phyloP scores from a whole-genome alignment of 2,113 vertebrate genomes.

The Perccottus glenii region DNA sequence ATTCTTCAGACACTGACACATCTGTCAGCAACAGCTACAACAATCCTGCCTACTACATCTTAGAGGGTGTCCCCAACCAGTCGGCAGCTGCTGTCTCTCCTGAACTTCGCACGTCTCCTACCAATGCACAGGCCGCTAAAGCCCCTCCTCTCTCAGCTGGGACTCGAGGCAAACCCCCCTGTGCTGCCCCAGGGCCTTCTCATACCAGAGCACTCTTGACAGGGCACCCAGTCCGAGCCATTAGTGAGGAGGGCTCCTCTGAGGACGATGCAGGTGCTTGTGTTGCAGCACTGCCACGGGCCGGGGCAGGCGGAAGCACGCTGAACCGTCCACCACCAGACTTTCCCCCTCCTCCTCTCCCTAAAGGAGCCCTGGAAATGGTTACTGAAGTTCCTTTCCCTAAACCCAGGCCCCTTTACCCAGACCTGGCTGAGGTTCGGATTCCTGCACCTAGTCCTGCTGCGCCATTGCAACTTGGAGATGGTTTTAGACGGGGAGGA shows the following conservation, averaged over 20 bases:
- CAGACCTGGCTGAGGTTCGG: constrained; percentile 76
- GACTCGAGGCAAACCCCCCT: constrained; percentile 79
- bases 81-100: constrained; percentile 78
- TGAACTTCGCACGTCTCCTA: constrained; percentile 73
- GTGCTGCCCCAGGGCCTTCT: constrained; percentile 30
- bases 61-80: constrained; percentile 94
- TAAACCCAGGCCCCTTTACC: constrained; percentile 71
- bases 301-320: constrained; percentile 68
- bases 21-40: constrained; percentile 90
- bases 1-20: constrained; percentile 78
- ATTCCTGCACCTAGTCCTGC: constrained; percentile 53
- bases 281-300: constrained; percentile 51
- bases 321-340: constrained; percentile 86
- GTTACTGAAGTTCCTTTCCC: constrained; percentile 67
- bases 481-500: constrained; percentile 72
- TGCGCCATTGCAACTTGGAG: constrained; percentile 44
- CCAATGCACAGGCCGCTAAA: constrained; percentile 70
- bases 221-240: constrained; percentile 62
- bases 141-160: constrained; percentile 42
- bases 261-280: constrained; percentile 81
- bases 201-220: constrained; percentile 65
- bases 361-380: constrained; percentile 81
- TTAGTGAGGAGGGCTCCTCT: constrained; percentile 84
- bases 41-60: constrained; percentile 95
- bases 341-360: constrained; percentile 88